Conservation (phyloP, 2,888 invertebrate genomes). For the Callyntrura guangdongensis region DNA sequence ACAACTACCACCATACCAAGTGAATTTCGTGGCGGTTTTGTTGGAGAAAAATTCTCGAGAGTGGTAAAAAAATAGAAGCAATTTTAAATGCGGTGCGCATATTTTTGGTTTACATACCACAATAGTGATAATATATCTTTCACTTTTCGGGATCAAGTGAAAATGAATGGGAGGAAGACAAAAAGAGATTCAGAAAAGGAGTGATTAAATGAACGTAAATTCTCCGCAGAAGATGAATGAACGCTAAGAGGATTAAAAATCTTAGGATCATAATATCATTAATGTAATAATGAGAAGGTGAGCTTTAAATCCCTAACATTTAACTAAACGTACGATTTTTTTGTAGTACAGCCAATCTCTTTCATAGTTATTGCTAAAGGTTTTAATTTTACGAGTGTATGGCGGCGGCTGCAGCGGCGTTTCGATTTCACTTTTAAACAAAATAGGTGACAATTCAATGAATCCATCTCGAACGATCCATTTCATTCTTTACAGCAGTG, state of each 20-base stretch:
- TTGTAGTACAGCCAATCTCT: no score
- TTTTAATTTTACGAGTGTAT: no score
- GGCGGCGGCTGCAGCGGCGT: neutral
- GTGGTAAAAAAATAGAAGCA: neutral
- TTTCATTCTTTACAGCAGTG: no score
- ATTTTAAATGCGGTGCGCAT: slow-evolving; percentile 14
- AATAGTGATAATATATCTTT: neutral
- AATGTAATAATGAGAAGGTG: no score
- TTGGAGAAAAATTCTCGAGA: neutral
- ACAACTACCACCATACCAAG: neutral
- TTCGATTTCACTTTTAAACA: slow-evolving; percentile 16
- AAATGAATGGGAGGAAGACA: slow-evolving; percentile 9
- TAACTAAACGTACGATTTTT: no score
- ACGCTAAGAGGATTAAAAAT: neutral
- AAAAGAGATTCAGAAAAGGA: neutral
- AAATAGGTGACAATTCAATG: neutral
- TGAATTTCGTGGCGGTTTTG: slow-evolving; percentile 32
- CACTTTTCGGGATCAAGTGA: slow-evolving; percentile 29
- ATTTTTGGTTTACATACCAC: slow-evolving; percentile 14
- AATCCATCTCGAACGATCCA: no score
- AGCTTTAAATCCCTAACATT: no score
- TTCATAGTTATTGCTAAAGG: no score
- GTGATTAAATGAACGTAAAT: neutral
- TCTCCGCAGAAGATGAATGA: neutral
- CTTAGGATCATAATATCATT: neutral